Base-by-base conservation (phyloP, 1,140 invertebrate genomes). In the Trichonephila clavata region DNA sequence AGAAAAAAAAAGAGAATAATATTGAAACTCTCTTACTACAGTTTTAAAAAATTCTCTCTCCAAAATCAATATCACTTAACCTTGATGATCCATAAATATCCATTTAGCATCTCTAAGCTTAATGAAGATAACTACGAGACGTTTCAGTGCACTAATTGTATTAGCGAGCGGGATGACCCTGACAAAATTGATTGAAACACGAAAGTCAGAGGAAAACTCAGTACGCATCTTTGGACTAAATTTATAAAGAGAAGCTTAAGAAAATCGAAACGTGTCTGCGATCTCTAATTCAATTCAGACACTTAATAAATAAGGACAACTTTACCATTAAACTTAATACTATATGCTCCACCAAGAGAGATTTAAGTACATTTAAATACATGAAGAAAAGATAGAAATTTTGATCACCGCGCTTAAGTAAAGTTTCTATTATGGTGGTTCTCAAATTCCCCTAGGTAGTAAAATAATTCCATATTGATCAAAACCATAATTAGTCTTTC, bases 401-500 rank as follows among this genome's bases (percentile, higher is more conserved):
- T n/a, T 50, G 81, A 50, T 57, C 43, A 57, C 16, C 0, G 20
- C 43, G 43, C 20, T 59, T 14, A 59, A 83, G 43, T 57, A 57
- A 27, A 57, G 81, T 83, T 83, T 83, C 81, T 83, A 83, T n/a
- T 83, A 0, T 83, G 43, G 43, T 57, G 39, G 24, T n/a, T 3
- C 3, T 20, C 81, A 5, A n/a, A 86, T 60, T 61, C 43, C 83
- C 83, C 18, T 5, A 27, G 83, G 57, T 24, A 27, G 83, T 3
- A 18, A 63, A 20, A 63, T 24, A 61, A 61, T 32, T 59, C 65
- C 21, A 57, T 89, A 77, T 89, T 71, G 87, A 71, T 89, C 65
- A 63, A 20, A 71, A 89, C 39, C 65, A 71, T 60, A 89, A 89
- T 89, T 89, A 77, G 63, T 57, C 61, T 89, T 89, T 32, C 6